Evolutionary conservation across 2,888 invertebrate species (phyloP).

Genomic region (Platycheirus rosarum): DNA sequence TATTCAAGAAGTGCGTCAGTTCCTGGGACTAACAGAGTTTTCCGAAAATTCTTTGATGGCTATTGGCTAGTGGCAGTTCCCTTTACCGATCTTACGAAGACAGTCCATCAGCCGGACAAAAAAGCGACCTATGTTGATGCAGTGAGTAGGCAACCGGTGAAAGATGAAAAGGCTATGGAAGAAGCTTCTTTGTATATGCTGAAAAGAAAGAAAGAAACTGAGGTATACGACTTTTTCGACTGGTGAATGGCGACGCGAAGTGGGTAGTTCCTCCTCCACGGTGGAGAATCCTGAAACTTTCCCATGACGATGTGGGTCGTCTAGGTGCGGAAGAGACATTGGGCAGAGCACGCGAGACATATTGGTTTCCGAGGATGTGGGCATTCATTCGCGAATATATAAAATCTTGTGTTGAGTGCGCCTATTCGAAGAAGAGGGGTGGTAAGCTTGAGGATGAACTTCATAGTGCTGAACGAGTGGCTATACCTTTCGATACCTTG

Average conservation of each 20-base stretch:
- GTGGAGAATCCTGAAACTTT: no score
- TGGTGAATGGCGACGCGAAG: no score
- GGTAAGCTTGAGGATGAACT: conserved; percentile 39
- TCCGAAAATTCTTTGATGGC: not conserved
- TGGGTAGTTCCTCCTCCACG: no score
- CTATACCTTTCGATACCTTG: conserved; percentile 43
- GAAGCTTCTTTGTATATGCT: not conserved
- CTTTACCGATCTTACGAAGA: no score
- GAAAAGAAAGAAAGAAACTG: not conserved
- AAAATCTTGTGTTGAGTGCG: conserved; percentile 40
- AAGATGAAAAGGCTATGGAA: not conserved
- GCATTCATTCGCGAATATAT: conserved; percentile 30
- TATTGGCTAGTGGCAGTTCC: not conserved
- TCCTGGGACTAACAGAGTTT: not conserved
- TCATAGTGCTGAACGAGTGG: conserved; percentile 32
- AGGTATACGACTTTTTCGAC: no score
- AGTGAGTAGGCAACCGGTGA: no score
- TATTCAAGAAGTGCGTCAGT: not conserved
- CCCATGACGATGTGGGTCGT: not conserved
- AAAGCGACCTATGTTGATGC: no score
- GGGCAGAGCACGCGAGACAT: conserved; percentile 14
- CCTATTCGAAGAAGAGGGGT: conserved; percentile 32
- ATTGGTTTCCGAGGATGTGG: conserved; percentile 44
- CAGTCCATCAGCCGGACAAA: no score
- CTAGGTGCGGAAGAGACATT: conserved; percentile 8